These are phyloP conservation scores for Cactoblastis cactorum DNA, from an alignment of 2,888 invertebrate genomes.

Conservation along the genomic window DNA sequence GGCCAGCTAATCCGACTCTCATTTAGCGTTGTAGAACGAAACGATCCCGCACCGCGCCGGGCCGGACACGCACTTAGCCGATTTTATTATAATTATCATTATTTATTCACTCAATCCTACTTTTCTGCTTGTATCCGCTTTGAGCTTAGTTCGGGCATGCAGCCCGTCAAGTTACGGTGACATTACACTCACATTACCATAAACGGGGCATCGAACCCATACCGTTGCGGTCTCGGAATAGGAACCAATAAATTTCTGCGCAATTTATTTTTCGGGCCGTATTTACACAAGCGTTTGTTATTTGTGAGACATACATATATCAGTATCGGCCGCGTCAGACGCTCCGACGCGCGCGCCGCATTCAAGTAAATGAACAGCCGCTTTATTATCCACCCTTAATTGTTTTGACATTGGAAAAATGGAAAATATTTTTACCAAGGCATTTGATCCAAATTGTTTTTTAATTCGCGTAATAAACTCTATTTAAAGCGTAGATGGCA, in stretches of 20 bases:
- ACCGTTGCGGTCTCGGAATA: neutral
- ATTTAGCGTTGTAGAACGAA: no score
- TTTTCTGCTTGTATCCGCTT: neutral
- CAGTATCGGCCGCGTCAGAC: conserved; percentile 30
- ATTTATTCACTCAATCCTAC: neutral
- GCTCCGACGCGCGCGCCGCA: conserved; percentile 24
- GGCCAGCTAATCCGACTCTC: no score
- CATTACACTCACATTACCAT: conserved; percentile 26
- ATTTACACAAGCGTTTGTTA: conserved; percentile 22
- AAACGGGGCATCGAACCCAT: conserved; percentile 31
- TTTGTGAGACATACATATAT: conserved; percentile 38
- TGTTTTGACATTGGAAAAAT: conserved; percentile 10
- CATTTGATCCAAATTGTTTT: neutral
- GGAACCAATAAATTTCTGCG: conserved; percentile 15
- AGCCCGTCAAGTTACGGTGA: neutral
- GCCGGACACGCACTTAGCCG: no score
- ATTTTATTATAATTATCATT: neutral
- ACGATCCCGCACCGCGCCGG: no score
- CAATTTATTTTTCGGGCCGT: conserved; percentile 19
- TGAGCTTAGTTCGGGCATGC: conserved; percentile 4
- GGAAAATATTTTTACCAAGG: neutral
- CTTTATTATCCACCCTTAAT: conserved; percentile 14
- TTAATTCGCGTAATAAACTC: conserved; percentile 7
- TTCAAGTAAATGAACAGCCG: conserved; percentile 33
- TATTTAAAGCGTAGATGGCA: conserved; percentile 13